Conservation (phyloP, 2,888 invertebrate species). For the Dinocampus coccinellae region DNA sequence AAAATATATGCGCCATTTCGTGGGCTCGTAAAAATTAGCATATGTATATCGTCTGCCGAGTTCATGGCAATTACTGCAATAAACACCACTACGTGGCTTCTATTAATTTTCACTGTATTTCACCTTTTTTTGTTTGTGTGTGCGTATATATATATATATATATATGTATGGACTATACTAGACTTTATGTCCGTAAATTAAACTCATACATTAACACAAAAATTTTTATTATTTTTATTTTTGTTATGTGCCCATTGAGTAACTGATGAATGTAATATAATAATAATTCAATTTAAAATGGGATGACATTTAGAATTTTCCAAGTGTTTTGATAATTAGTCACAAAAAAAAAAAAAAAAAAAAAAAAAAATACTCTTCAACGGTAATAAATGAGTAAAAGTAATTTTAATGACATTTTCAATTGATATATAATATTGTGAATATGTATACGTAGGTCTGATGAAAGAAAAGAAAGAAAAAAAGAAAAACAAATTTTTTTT, state of each 20-base stretch:
- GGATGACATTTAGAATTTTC: not conserved
- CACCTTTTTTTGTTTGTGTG: no score
- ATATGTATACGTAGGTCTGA: no score
- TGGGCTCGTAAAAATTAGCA: conserved; percentile 38
- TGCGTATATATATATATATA: not conserved
- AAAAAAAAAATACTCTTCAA: not conserved
- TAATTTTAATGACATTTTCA: no score
- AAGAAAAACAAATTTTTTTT: no score
- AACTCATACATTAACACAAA: no score
- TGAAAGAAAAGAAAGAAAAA: no score
- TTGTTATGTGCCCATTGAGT: not conserved
- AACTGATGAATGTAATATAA: not conserved
- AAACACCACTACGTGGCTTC: conserved; percentile 17
- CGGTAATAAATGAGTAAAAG: no score
- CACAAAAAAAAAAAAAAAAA: not conserved
- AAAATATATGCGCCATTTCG: conserved; percentile 17
- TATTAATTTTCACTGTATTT: conserved; percentile 12
- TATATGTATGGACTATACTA: not conserved
- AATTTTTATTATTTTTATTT: not conserved
- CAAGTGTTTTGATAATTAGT: not conserved
- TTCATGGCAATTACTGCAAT: conserved; percentile 21
- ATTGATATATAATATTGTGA: not conserved
- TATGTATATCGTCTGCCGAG: conserved; percentile 34
- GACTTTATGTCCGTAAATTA: not conserved
- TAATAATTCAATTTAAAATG: not conserved